phyloP scores from a whole-genome alignment of 1,140 invertebrate species.

The Zaprionus gabonicus region DNA sequence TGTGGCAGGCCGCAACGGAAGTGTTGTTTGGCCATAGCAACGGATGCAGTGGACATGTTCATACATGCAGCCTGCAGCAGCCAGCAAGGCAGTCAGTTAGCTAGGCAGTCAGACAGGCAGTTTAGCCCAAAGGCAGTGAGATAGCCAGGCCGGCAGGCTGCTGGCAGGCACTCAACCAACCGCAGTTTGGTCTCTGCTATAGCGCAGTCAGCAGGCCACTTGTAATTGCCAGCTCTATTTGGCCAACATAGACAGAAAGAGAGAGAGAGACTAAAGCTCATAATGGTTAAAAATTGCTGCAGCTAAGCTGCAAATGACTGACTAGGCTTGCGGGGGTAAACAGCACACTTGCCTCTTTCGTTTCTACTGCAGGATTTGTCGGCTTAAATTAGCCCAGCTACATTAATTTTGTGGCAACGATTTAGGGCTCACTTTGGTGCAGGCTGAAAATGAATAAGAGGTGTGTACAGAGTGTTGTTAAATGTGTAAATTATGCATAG shows the following conservation, averaged over 20 bases:
- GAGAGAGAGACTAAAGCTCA: constrained; percentile 16
- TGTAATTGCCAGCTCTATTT: constrained; percentile 54
- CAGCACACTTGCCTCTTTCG: background rate
- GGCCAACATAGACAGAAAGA: background rate
- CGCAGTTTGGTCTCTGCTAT: constrained; percentile 18
- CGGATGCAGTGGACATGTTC: constrained; percentile 27
- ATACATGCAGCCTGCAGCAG: constrained; percentile 9
- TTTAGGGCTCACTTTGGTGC: no score
- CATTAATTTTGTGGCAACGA: background rate
- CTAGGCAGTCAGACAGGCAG: background rate
- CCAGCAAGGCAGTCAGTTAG: background rate
- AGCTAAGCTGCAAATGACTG: constrained; percentile 11
- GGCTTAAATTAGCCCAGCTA: background rate
- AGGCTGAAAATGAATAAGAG: no score
- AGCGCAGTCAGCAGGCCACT: constrained; percentile 1
- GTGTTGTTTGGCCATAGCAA: constrained; percentile 36
- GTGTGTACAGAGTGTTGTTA: no score
- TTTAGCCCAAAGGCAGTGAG: background rate
- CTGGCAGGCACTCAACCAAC: constrained; percentile 14
- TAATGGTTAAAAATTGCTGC: constrained; percentile 25
- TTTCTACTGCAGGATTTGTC: background rate
- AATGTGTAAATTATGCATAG: no score
- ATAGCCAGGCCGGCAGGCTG: background rate
- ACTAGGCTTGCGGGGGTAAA: background rate
- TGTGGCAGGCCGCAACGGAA: constrained; percentile 49